Evolutionary conservation across 2,888 invertebrate genomes (phyloP), one percentile per base, ranked within the genome.

Genomic region (Phalangium opilio): DNA sequence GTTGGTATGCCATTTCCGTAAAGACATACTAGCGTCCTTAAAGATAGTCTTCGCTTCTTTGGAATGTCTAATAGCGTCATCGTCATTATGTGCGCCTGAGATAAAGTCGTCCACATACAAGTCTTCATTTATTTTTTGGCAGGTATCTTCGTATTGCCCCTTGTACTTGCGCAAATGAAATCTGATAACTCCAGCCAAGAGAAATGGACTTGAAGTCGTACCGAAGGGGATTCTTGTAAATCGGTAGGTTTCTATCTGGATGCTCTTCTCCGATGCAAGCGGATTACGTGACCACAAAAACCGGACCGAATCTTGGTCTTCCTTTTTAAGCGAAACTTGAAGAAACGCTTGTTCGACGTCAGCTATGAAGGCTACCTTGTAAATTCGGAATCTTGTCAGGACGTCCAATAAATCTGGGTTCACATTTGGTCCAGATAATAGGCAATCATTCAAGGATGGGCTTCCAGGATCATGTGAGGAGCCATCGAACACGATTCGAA

Each of bases 331-430:
- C 3, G 18, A 45, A 33, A 49, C 20, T 35, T 49, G 42, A 17
- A 43, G 39, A 40, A 48, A 51, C 5, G 48, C 44, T 14, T 52
- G 21, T n/a, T 50, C 42, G 11, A 48, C 44, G 34, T 51, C 48
- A 15, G 40, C 44, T 14, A 32, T 46, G 38, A 51, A 35, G 5
- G 50, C 50, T 4, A 47, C 7, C 33, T 41, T 42, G 40, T 52
- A 36, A n/a, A 34, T 62, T 40, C 44, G 17, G n/a, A 50, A 44
- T 18, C 17, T 21, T 5, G 36, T 20, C 17, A 49, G 41, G 12
- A 38, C 42, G 14, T 14, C 36, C 1, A 42, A 20, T 38, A 49
- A 27, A 32, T 38, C 43, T 1, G 46, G 44, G 15, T 43, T 36
- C 27, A 45, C 27, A 34, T 48, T 36, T 12, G 45, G 45, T 32